Evolutionary conservation across 2,888 invertebrate genomes (phyloP).

Genomic region (Orthosia cruda): DNA sequence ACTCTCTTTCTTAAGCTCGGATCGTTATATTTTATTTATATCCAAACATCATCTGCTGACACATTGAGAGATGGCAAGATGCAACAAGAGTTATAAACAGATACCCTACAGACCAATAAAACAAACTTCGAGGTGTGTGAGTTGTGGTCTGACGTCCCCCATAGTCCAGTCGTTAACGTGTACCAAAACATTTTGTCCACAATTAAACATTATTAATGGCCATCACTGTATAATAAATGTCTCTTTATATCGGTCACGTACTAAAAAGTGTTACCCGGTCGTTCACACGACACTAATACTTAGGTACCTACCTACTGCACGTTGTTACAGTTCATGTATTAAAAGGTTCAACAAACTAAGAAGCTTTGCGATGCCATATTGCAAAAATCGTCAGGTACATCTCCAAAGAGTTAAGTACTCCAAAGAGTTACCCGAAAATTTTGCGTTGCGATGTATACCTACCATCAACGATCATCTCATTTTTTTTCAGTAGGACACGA

Average conservation of each 20-base stretch:
- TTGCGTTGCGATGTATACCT: no score
- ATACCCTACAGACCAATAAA: constrained; percentile 11
- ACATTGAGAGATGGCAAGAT: background rate
- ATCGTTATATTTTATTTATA: background rate
- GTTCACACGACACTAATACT: background rate
- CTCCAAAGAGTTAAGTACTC: no score
- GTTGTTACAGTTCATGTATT: no score
- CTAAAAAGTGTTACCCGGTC: constrained; percentile 65
- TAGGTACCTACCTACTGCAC: no score
- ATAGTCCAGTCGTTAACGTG: constrained; percentile 40
- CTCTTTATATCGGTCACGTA: constrained; percentile 67
- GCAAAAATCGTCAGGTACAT: no score
- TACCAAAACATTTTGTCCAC: constrained; percentile 49
- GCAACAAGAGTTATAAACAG: background rate
- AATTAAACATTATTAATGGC: constrained; percentile 58
- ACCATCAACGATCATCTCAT: no score
- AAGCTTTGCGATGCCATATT: no score
- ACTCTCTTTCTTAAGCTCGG: no score
- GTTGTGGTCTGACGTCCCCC: constrained; percentile 25
- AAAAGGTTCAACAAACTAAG: no score
- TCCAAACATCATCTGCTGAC: background rate
- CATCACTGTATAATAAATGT: constrained; percentile 62
- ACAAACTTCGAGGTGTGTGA: constrained; percentile 18
- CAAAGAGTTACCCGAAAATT: no score
- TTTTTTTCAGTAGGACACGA: no score